These are phyloP conservation scores for Nothoprocta pentlandii DNA, from an alignment of 2,113 vertebrate genomes.

Conservation along the genomic window DNA sequence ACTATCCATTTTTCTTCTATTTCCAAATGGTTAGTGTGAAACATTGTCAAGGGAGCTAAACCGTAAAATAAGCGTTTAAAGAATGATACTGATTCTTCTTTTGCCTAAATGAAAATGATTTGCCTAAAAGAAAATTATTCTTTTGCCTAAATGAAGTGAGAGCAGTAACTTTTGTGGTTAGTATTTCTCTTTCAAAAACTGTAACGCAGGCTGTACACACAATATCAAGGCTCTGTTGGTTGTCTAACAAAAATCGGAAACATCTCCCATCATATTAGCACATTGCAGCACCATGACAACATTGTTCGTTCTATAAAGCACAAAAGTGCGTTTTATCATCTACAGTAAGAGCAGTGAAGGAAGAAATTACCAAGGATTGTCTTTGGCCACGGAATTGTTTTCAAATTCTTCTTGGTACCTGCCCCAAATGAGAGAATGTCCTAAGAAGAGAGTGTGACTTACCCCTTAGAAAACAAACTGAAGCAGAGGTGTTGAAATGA, in stretches of 20 bases:
- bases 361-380: not conserved
- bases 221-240: not conserved
- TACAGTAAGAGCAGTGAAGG: not conserved
- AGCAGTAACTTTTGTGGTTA: not conserved
- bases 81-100: not conserved
- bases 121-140: not conserved
- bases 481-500: slow-evolving; percentile 62
- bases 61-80: not conserved
- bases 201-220: not conserved
- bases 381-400: slow-evolving; percentile 27
- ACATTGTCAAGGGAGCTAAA: not conserved
- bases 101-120: not conserved
- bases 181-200: slow-evolving; percentile 6
- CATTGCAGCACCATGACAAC: not conserved
- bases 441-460: slow-evolving; percentile 63
- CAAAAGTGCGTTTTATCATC: not conserved
- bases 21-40: not conserved
- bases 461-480: slow-evolving; percentile 62
- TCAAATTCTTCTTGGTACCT: slow-evolving; percentile 34
- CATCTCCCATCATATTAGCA: not conserved
- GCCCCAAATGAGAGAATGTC: slow-evolving; percentile 37
- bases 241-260: slow-evolving; percentile 8
- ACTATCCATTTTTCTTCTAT: not conserved
- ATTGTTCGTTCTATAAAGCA: not conserved
- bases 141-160: slow-evolving; percentile 7